These are phyloP conservation scores for Misgurnus mizolepis DNA, from an alignment of 2,113 vertebrate species.

Conservation along the genomic window DNA sequence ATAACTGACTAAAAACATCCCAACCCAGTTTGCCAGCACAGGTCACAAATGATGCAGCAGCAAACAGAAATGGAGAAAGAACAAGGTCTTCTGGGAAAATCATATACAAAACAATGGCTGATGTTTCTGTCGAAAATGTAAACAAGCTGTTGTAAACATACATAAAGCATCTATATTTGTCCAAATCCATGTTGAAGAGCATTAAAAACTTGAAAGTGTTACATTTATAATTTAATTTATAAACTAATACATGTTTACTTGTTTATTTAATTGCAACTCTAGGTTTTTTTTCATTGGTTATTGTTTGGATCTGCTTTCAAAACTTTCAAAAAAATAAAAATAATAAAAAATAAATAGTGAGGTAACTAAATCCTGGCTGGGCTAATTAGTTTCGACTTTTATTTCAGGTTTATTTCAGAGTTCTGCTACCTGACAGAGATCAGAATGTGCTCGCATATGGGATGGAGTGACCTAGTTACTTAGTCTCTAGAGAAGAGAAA, in stretches of 20 bases:
- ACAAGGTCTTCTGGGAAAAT: too few species aligned
- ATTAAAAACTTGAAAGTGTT: too few species aligned
- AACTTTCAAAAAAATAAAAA: background rate
- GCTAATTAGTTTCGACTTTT: slow-evolving; percentile 16
- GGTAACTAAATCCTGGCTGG: background rate
- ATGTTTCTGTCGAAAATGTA: too few species aligned
- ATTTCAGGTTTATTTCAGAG: slow-evolving; percentile 22
- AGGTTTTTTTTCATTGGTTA: background rate
- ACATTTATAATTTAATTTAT: too few species aligned
- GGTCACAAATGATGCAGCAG: too few species aligned
- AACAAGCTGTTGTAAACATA: too few species aligned
- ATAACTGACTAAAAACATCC: too few species aligned
- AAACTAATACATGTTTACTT: background rate
- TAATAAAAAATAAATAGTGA: background rate
- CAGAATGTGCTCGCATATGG: slow-evolving; percentile 45
- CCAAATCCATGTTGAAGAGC: too few species aligned
- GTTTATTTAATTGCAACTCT: background rate
- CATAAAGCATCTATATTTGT: too few species aligned
- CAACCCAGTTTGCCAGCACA: too few species aligned
- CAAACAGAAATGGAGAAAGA: too few species aligned
- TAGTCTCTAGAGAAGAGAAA: slow-evolving; percentile 31
- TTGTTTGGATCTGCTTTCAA: background rate
- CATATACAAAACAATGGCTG: too few species aligned
- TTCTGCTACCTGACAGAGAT: slow-evolving; percentile 38
- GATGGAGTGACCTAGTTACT: slow-evolving; percentile 46